phyloP scores from a whole-genome alignment of 2,888 invertebrate genomes.

The Polyommatus iphigenia region DNA sequence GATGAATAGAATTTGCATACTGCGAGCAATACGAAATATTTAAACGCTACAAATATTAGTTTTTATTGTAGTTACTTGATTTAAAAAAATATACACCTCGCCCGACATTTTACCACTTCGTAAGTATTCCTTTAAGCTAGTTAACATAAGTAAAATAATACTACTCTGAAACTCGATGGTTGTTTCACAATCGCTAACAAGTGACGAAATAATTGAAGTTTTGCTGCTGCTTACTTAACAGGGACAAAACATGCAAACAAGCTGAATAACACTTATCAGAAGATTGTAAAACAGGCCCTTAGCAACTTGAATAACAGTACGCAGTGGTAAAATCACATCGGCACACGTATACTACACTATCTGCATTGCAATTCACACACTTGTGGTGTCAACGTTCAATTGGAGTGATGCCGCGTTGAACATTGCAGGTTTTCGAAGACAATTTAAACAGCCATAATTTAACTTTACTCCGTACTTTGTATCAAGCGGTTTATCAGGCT shows the following conservation, averaged over 20 bases:
- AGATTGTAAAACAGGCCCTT: not conserved
- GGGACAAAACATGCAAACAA: not conserved
- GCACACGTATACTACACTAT: not conserved
- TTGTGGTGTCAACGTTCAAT: not conserved
- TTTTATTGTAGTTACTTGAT: not conserved
- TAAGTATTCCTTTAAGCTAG: not conserved
- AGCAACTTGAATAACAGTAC: not conserved
- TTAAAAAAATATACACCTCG: conserved; percentile 27
- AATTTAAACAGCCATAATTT: not conserved
- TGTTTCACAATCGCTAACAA: not conserved
- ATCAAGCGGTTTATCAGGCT: not conserved
- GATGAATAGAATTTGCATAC: conserved; percentile 7
- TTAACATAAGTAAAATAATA: not conserved
- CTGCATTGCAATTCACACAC: conserved; percentile 1
- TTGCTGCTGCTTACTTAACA: too few species aligned
- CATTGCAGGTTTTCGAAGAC: not conserved
- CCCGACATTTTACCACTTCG: not conserved
- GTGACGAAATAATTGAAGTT: not conserved
- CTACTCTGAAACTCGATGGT: not conserved
- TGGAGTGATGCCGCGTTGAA: not conserved
- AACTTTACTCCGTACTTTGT: not conserved
- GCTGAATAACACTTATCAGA: not conserved
- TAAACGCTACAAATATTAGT: not conserved
- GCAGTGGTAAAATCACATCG: not conserved
- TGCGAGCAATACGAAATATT: not conserved